These are phyloP conservation scores for Lithophane semibrunnea DNA, from an alignment of 2,888 invertebrate genomes.

Conservation along the genomic window DNA sequence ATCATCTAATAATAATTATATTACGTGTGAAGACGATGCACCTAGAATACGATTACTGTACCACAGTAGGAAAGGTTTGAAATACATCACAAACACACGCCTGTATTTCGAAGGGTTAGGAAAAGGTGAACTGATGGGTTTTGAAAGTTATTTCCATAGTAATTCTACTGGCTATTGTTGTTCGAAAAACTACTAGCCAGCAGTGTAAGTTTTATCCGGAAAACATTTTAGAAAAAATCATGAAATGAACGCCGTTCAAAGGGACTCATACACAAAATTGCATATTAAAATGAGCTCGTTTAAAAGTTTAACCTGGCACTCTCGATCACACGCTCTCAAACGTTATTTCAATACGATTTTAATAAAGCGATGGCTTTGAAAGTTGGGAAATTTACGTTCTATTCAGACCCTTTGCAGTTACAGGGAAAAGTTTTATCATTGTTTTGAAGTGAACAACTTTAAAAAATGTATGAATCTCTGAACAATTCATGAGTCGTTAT, in stretches of 20 bases:
- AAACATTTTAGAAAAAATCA: not conserved
- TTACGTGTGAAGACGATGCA: too few species aligned
- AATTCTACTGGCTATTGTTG: not conserved
- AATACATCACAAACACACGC: too few species aligned
- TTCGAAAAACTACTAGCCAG: not conserved
- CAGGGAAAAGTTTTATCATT: slow-evolving; percentile 10
- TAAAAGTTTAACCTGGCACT: not conserved
- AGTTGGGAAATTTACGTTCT: not conserved
- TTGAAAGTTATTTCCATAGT: not conserved
- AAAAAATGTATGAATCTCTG: slow-evolving; percentile 4
- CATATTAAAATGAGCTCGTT: not conserved
- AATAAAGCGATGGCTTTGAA: not conserved
- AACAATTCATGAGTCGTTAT: not conserved
- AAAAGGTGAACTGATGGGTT: not conserved
- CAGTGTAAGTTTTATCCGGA: not conserved
- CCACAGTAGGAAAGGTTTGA: too few species aligned
- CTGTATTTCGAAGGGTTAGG: too few species aligned
- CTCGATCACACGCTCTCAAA: not conserved
- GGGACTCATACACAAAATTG: not conserved
- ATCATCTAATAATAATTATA: too few species aligned
- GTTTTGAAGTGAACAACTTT: not conserved
- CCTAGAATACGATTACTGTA: too few species aligned
- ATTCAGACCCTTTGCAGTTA: slow-evolving; percentile 5
- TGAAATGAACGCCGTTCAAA: not conserved
- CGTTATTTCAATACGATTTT: slow-evolving; percentile 1